A percentile compares a stretch with the other conserved stretches of the same genome.
These are phyloP conservation scores for Formica aserva DNA, from an alignment of 2,888 invertebrate species.

Conservation along the genomic window DNA sequence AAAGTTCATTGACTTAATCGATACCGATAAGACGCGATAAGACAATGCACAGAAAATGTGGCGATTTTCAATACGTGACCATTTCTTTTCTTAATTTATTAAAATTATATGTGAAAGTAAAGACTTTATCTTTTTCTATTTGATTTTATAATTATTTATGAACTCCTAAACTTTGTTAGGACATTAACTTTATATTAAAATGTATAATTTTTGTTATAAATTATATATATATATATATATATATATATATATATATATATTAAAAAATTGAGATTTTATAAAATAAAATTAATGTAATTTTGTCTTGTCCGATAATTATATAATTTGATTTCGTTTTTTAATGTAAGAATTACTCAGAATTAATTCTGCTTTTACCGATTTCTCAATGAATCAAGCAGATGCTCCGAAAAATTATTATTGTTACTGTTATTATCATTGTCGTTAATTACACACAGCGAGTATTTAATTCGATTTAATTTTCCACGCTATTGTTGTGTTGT, in stretches of 20 bases:
- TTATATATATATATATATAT: neutral
- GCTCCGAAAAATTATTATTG: neutral
- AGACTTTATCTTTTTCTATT: neutral
- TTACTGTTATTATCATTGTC: neutral
- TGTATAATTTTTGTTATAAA: neutral
- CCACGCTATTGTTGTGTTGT: neutral
- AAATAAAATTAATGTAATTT: neutral
- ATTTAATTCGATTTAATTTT: constrained; percentile 24
- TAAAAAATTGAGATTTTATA: neutral
- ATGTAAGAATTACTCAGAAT: neutral
- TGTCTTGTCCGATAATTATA: neutral
- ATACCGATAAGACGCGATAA: neutral
- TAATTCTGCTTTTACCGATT: neutral
- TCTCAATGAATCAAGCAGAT: neutral
- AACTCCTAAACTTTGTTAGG: neutral
- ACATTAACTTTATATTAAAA: constrained; percentile 8
- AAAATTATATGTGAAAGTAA: constrained; percentile 8
- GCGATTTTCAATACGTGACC: neutral
- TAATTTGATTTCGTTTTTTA: neutral
- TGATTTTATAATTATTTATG: neutral
- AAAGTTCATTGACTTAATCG: neutral
- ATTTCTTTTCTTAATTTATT: neutral
- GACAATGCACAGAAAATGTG: neutral
- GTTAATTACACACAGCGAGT: neutral
- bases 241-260: too few relatives aligned